Base-by-base conservation (phyloP, 2,113 vertebrate species). In the Glareola pratincola region DNA sequence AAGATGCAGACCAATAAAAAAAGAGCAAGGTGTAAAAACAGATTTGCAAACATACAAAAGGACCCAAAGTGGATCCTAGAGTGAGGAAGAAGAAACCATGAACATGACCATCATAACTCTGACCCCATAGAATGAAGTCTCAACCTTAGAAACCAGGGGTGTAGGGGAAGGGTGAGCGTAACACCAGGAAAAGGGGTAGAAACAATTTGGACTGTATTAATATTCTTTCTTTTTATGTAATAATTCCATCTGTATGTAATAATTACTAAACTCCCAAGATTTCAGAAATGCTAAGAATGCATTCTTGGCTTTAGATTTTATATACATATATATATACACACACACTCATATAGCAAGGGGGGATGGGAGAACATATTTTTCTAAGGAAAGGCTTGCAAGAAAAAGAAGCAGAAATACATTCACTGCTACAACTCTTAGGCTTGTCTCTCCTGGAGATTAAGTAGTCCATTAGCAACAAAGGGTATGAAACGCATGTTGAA, bases 381-480 rank as follows among this genome's bases (percentile, higher is more conserved):
- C 57, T 79, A 60, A 57, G 36, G 21, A 85, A 90, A 92, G 37
- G 14, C 24, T 64, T 92, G 39, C 66, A 82, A 76, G n/a, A 91
- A 74, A 82, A 15, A 84, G 91, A 94, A 75, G 68, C 22, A 73
- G 69, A 82, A 87, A 60, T 10, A 74, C 32, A 63, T 94, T 78
- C 69, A 77, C 48, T 84, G 45, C 60, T 87, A 74, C 45, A 92
- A 51, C 13, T 77, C 24, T 80, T 77, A 18, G 41, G 32, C 8
- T 74, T 85, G 24, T 72, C 39, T 79, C 21, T 94, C 66, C 62
- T 84, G 66, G 47, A 88, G 43, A 83, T 56, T 34, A 92, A 88
- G 45, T 26, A 81, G 26, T 48, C n/a, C 2, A 4, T 14, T 68
- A 59, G 56, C 32, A 88, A 69, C 37, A 26, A 81, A 91, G 71